Base-by-base conservation (phyloP, 1,140 invertebrate species). In the Hycleus phaleratus region DNA sequence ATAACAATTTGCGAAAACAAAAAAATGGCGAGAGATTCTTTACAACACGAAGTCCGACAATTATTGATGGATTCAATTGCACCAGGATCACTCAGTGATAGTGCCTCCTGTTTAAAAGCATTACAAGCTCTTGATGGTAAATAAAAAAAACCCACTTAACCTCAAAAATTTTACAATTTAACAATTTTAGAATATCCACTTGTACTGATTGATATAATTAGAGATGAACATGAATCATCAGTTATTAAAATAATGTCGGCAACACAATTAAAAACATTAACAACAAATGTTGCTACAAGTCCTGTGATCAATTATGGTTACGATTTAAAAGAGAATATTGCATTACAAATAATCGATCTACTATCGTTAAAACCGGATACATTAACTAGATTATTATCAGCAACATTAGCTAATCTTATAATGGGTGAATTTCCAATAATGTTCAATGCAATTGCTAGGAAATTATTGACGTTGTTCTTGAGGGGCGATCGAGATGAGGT, bases 391-490 rank as follows among this genome's bases (percentile, higher is more conserved):
- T 46, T 53, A 45, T 32, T 53, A 46, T 7, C 12, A 10, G 44
- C 51, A 11, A 38, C 51, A 3, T 45, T 53, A 38, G 51, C 38
- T 18, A 11, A 46, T 11, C 6, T 46, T 7, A 45, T 53, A 18
- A 45, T 53, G 1, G 38, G 46, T 45, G 51, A 53, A 45, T 53
- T 46, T 38, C 51, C 51, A 45, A 53, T 38, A 12, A n/a, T 53
- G 11, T 53, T 53, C n/a, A 46, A 32, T 32, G 18, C 46, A 2
- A 53, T 53, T 45, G 46, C 44, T 32, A 53, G 45, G 4, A 53
- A 32, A 53, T 12, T 53, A 32, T 44, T 53, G 51, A n/a, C 38
- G 7, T 53, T 38, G 44, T 46, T 53, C 4, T 45, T 53, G 11
- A 53, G 51, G 8, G 51, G 46, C 3, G 32, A 45, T 46, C 26